Conservation (phyloP, 1,140 invertebrate genomes). For the Heliothis subflexa region DNA sequence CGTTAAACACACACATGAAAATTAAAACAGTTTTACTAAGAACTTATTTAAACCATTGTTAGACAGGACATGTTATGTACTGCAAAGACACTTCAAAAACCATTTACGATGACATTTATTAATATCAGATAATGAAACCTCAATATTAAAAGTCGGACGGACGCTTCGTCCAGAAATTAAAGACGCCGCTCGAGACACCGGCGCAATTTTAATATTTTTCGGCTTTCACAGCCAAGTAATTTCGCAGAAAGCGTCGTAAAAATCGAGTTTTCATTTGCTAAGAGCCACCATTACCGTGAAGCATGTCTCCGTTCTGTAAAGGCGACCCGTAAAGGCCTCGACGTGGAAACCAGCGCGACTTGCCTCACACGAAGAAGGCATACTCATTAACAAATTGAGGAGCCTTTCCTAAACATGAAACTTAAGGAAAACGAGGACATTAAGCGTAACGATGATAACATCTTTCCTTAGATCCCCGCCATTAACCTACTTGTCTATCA, state of each 20-base stretch:
- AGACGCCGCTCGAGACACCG: conserved; percentile 5
- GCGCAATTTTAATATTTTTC: conserved; percentile 68
- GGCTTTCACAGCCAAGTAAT: conserved; percentile 63
- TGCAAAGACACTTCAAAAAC: not conserved
- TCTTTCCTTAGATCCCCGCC: conserved; percentile 15
- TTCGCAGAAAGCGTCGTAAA: conserved; percentile 71
- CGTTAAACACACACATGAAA: conserved; percentile 19
- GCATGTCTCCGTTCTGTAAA: conserved; percentile 60
- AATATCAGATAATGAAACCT: conserved; percentile 28
- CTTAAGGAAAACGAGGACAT: conserved; percentile 7
- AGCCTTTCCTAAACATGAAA: conserved; percentile 35
- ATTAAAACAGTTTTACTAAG: not conserved
- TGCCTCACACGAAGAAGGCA: conserved; percentile 16
- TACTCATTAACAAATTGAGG: conserved; percentile 54
- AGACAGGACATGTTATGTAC: not conserved
- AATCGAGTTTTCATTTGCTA: conserved; percentile 78
- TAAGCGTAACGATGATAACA: conserved; percentile 13
- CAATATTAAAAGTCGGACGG: conserved; percentile 44
- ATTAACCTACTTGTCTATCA: conserved; percentile 43
- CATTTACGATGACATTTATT: conserved; percentile 3
- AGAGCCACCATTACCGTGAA: conserved; percentile 69
- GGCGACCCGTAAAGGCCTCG: conserved; percentile 47
- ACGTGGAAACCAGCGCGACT: conserved; percentile 1
- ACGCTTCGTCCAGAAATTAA: conserved; percentile 45
- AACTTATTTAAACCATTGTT: not conserved